phyloP scores from a whole-genome alignment of 2,113 vertebrate genomes.

The Theristicus caerulescens region DNA sequence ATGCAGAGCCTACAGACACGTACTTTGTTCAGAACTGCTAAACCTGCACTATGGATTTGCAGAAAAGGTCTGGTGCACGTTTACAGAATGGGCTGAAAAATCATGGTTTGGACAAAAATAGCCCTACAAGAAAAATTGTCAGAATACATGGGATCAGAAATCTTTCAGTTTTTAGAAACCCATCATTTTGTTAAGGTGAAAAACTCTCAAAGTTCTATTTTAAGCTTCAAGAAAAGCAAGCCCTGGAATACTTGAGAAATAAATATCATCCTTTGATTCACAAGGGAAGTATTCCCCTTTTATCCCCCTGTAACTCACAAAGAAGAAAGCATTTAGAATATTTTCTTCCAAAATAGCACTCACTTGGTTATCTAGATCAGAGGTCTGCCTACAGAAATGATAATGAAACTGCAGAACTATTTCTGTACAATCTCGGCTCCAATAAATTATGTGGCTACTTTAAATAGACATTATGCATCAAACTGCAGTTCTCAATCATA shows the following conservation, averaged over 20 bases:
- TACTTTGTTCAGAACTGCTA: not conserved
- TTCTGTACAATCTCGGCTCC: not conserved
- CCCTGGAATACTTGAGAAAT: not conserved
- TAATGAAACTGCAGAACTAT: slow-evolving; percentile 28
- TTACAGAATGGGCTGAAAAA: not conserved
- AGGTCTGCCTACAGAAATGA: slow-evolving; percentile 38
- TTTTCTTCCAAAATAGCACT: slow-evolving; percentile 28
- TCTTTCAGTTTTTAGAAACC: not conserved
- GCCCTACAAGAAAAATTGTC: not conserved
- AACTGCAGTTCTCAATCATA: not conserved
- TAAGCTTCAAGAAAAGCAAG: not conserved
- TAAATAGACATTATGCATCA: not conserved
- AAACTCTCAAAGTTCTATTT: slow-evolving; percentile 8
- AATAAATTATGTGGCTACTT: not conserved
- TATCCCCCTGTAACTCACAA: slow-evolving; percentile 1
- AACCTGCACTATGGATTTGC: not conserved
- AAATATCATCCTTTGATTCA: slow-evolving; percentile 21
- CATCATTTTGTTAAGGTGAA: slow-evolving; percentile 11
- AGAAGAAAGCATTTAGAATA: not conserved
- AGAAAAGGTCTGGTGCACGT: not conserved
- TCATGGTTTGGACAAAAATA: not conserved
- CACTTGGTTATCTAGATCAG: slow-evolving; percentile 21
- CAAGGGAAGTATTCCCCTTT: not conserved
- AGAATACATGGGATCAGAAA: not conserved
- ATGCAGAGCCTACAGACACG: not conserved